Conservation (phyloP, 2,113 vertebrate genomes). For the Limanda limanda region DNA sequence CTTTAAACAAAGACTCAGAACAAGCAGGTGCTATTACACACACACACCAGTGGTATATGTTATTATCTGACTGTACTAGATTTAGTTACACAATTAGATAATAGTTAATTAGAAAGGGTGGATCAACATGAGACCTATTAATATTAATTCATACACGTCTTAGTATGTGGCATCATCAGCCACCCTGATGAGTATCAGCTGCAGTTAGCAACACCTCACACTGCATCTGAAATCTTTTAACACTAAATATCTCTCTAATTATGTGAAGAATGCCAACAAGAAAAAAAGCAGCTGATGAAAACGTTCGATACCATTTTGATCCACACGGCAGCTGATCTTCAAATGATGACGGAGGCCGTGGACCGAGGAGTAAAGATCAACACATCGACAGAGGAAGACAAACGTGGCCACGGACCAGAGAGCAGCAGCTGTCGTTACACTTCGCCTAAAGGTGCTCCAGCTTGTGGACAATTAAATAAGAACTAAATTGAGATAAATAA, state of each 20-base stretch:
- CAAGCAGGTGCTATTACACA: too few relatives aligned
- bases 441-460: not conserved
- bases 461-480: constrained; percentile 18
- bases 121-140: too few relatives aligned
- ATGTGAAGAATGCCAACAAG: not conserved
- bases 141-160: too few relatives aligned
- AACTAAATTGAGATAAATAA: constrained; percentile 2
- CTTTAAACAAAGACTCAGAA: too few relatives aligned
- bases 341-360: not conserved
- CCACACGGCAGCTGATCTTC: not conserved
- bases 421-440: not conserved
- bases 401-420: not conserved
- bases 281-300: not conserved
- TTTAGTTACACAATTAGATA: too few relatives aligned
- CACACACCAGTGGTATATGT: too few relatives aligned
- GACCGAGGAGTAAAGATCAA: constrained; percentile 2
- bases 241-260: not conserved
- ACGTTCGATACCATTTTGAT: not conserved
- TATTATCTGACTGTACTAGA: too few relatives aligned
- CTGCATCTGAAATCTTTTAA: not conserved
- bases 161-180: too few relatives aligned
- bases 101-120: too few relatives aligned
- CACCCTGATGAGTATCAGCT: too few relatives aligned
- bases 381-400: not conserved
- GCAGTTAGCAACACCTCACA: too few relatives aligned